phyloP scores from a whole-genome alignment of 2,888 invertebrate species.

The Achlya flavicornis region DNA sequence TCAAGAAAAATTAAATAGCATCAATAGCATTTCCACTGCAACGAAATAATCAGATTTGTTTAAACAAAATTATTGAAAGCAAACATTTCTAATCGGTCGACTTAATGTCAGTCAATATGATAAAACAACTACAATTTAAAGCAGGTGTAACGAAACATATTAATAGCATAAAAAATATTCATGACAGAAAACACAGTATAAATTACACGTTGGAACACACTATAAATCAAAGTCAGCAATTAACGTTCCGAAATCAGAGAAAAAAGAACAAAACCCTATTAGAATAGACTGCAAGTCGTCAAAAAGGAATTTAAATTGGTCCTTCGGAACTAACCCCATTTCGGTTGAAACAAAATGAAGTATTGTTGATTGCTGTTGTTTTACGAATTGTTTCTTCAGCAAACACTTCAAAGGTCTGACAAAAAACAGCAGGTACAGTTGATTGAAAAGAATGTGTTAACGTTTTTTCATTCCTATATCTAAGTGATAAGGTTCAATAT shows the following conservation, averaged over 20 bases:
- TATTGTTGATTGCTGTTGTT: constrained; percentile 57
- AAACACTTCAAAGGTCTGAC: constrained; percentile 67
- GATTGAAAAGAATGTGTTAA: not conserved
- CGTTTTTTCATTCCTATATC: not conserved
- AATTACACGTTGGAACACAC: constrained; percentile 33
- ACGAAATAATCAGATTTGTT: not conserved
- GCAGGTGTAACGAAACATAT: constrained; percentile 29
- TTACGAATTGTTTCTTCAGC: constrained; percentile 69
- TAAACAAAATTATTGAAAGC: not conserved
- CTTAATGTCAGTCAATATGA: constrained; percentile 9
- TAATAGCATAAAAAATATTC: not conserved
- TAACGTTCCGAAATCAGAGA: constrained; percentile 44
- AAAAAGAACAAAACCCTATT: constrained; percentile 45
- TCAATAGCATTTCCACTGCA: too few species aligned
- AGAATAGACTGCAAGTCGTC: constrained; percentile 55
- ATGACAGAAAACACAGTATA: constrained; percentile 22
- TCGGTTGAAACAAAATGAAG: constrained; percentile 55
- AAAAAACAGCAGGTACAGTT: constrained; percentile 78
- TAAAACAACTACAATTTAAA: constrained; percentile 16
- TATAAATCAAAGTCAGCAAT: constrained; percentile 67
- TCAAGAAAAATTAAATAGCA: too few species aligned
- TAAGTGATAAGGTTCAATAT: not conserved
- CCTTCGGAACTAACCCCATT: constrained; percentile 53
- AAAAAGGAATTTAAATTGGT: constrained; percentile 73
- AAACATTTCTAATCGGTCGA: constrained; percentile 8